These are phyloP conservation scores for Temnothorax nylanderi DNA, from an alignment of 1,140 invertebrate genomes.

Conservation along the genomic window DNA sequence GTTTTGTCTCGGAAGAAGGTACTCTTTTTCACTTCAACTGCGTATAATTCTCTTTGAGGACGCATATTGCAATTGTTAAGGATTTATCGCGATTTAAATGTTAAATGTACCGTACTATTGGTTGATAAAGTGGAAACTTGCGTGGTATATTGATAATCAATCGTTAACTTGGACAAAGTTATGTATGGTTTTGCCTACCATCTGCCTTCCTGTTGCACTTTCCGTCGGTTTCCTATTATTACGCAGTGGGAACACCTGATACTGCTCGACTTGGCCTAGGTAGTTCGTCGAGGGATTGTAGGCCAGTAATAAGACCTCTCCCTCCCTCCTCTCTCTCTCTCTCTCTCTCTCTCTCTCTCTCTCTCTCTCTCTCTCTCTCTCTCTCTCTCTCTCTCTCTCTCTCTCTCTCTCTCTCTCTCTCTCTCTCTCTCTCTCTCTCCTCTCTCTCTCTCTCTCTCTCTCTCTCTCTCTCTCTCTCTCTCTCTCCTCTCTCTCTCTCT, in stretches of 20 bases:
- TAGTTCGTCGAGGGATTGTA: conserved; percentile 36
- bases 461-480: too few relatives aligned
- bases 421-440: too few relatives aligned
- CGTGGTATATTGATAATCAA: conserved; percentile 45
- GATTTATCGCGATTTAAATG: background rate
- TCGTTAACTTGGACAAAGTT: conserved; percentile 40
- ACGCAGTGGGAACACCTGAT: conserved; percentile 48
- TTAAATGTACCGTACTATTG: background rate
- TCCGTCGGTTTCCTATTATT: conserved; percentile 50
- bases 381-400: too few relatives aligned
- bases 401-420: too few relatives aligned
- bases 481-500: too few relatives aligned
- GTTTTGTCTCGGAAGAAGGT: background rate
- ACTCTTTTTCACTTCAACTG: background rate
- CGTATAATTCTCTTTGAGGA: too few relatives aligned
- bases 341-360: background rate
- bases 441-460: too few relatives aligned
- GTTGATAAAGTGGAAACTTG: conserved; percentile 28
- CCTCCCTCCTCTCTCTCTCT: background rate
- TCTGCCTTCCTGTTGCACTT: conserved; percentile 56
- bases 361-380: too few relatives aligned
- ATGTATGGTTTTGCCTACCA: conserved; percentile 26
- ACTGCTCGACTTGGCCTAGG: conserved; percentile 16
- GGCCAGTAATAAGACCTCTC: conserved; percentile 35
- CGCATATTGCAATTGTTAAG: background rate